Evolutionary conservation across 2,888 invertebrate species (phyloP), one percentile per base, ranked within the genome.

Genomic region (Torymus aiolomorphi): DNA sequence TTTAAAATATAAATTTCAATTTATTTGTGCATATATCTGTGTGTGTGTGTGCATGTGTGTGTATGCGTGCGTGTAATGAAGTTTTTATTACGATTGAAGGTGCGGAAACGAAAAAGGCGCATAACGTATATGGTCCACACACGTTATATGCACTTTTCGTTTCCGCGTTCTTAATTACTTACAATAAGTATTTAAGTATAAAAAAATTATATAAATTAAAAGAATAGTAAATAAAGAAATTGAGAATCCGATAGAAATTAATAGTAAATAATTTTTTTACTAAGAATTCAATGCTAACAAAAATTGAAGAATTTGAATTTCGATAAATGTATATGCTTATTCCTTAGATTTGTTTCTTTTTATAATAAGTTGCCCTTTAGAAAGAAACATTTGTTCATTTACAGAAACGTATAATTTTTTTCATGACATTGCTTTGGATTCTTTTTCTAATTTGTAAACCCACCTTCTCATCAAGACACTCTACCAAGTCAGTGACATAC

Each of bases 391-490:
- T 31, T 54, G 13, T 31, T 65, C n/a, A 24, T 54, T 65, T 31
- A 31, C 31, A 31, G 31, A 31, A 31, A 31, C 31, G 5, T 31
- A 31, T 31, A 31, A 18, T n/a, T 62, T 80, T 76, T 76, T 69
- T 76, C 18, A 66, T 72, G 49, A 72, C 80, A 73, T 76, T 73
- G 66, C 69, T 81, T 66, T 72, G 52, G 31, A 54, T 75, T 65
- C 66, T 74, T 75, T 78, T 82, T 73, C 69, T 76, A 80, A 75
- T 77, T 71, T 89, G 88, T 90, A 86, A 90, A 90, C 91, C 89
- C 90, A 98, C 97, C 95, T 99, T 99, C 92, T 98, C 97, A 91
- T 98, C 97, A 87, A 98, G 93, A 92, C 98, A 99, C 92, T 99
- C 98, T 90, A 98, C 95, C 91, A 98, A 95, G 94, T 98, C 98